A percentile compares a stretch with the other conserved stretches of the same genome.
These are phyloP conservation scores for Zaprionus nigranus DNA, from an alignment of 1,140 invertebrate genomes.

Conservation along the genomic window DNA sequence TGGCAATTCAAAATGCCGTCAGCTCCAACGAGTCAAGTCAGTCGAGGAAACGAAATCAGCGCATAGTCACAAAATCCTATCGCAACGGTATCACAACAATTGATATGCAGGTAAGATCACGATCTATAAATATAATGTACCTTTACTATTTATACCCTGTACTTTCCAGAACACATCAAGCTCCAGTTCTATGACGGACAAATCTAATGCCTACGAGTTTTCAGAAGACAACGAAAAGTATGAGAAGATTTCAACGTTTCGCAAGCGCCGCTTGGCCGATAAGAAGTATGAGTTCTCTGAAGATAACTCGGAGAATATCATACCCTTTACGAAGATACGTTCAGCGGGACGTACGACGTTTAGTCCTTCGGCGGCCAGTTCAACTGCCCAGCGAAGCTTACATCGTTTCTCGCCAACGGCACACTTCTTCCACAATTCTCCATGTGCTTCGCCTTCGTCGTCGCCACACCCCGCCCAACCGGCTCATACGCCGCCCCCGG, in stretches of 20 bases:
- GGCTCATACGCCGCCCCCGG: conserved; percentile 59
- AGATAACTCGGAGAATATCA: conserved; percentile 93
- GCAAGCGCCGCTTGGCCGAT: conserved; percentile 92
- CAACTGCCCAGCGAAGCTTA: conserved; percentile 56
- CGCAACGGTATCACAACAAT: conserved; percentile 79
- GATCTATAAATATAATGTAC: not conserved
- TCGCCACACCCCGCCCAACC: conserved; percentile 72
- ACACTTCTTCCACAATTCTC: conserved; percentile 78
- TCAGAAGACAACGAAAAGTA: conserved; percentile 92
- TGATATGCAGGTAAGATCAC: conserved; percentile 63
- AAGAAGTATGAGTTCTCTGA: conserved; percentile 97
- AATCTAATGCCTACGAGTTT: conserved; percentile 91
- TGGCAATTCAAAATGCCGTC: conserved; percentile 38
- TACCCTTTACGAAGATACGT: conserved; percentile 88
- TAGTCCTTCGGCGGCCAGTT: conserved; percentile 46
- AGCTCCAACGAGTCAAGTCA: conserved; percentile 58
- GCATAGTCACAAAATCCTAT: conserved; percentile 80
- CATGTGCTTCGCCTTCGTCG: conserved; percentile 79
- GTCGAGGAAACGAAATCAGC: conserved; percentile 67
- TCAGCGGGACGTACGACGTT: conserved; percentile 62
- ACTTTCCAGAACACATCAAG: conserved; percentile 47
- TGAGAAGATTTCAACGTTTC: conserved; percentile 92
- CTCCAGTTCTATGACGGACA: conserved; percentile 68
- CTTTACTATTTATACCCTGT: not conserved
- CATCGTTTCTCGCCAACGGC: conserved; percentile 65